A percentile compares a stretch with the other conserved stretches of the same genome.
Evolutionary conservation across 2,888 invertebrate species (phyloP).

Genomic region (Horisme vitalbata): DNA sequence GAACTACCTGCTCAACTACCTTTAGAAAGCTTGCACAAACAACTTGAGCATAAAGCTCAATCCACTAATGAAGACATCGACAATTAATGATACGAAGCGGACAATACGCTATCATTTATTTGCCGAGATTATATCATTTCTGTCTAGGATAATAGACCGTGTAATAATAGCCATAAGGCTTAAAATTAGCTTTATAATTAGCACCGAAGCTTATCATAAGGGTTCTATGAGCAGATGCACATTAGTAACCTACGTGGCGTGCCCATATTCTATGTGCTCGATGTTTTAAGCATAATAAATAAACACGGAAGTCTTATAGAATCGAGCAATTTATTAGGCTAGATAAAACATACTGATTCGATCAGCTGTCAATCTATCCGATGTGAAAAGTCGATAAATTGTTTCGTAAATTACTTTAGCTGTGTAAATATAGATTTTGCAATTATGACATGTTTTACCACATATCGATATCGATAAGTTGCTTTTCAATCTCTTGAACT

Average conservation of each 20-base stretch:
- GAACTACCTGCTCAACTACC: constrained; percentile 51
- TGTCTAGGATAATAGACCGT: constrained; percentile 10
- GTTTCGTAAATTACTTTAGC: constrained; percentile 17
- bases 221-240: neutral
- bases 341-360: constrained; percentile 49
- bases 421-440: constrained; percentile 22
- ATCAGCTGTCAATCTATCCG: constrained; percentile 53
- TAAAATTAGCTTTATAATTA: constrained; percentile 1
- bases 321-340: constrained; percentile 41
- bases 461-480: constrained; percentile 15
- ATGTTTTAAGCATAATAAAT: constrained; percentile 39
- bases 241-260: too few relatives aligned
- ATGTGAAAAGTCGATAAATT: constrained; percentile 34
- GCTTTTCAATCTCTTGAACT: constrained; percentile 20
- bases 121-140: constrained; percentile 41
- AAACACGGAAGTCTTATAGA: constrained; percentile 53
- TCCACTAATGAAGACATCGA: constrained; percentile 60
- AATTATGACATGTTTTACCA: constrained; percentile 18
- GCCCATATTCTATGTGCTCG: constrained; percentile 5
- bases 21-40: constrained; percentile 69
- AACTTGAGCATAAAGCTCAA: constrained; percentile 45
- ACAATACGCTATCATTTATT: constrained; percentile 49
- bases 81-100: constrained; percentile 48
- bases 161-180: constrained; percentile 11
- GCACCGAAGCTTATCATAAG: constrained; percentile 8